These are phyloP conservation scores for Ibycter americanus DNA, from an alignment of 2,797 vertebrate genomes.

Conservation along the genomic window DNA sequence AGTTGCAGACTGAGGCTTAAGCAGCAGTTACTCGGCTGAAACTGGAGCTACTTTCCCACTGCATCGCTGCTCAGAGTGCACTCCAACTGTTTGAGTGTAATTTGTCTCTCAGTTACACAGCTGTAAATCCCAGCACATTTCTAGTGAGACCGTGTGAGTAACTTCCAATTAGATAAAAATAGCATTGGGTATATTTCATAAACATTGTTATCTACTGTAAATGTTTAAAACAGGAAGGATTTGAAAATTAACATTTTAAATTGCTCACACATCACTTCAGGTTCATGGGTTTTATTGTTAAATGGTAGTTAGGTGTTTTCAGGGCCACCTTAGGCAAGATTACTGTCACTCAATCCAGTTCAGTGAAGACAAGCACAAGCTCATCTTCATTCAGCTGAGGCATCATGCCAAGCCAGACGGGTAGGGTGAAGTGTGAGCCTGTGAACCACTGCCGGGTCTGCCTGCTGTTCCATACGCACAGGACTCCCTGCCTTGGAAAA, in stretches of 20 bases:
- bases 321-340: not conserved
- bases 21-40: not conserved
- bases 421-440: not conserved
- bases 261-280: not conserved
- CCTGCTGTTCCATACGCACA: not conserved
- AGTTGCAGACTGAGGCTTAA: not conserved
- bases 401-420: rapidly evolving
- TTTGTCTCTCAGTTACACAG: not conserved
- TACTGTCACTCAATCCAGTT: rapidly evolving
- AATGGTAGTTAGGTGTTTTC: not conserved
- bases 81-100: not conserved
- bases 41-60: not conserved
- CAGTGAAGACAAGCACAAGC: not conserved
- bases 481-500: not conserved
- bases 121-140: not conserved
- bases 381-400: not conserved
- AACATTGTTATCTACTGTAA: not conserved
- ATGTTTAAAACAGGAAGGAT: not conserved
- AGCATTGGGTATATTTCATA: not conserved
- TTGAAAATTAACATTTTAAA: not conserved
- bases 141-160: not conserved
- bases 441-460: rapidly evolving
- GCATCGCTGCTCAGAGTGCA: not conserved
- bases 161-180: not conserved
- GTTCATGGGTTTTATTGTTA: not conserved